Percentiles rank a stretch among this genome's conserved stretches.
Conservation (phyloP, 1,140 invertebrate species). For the Andrena cerasifolii region DNA sequence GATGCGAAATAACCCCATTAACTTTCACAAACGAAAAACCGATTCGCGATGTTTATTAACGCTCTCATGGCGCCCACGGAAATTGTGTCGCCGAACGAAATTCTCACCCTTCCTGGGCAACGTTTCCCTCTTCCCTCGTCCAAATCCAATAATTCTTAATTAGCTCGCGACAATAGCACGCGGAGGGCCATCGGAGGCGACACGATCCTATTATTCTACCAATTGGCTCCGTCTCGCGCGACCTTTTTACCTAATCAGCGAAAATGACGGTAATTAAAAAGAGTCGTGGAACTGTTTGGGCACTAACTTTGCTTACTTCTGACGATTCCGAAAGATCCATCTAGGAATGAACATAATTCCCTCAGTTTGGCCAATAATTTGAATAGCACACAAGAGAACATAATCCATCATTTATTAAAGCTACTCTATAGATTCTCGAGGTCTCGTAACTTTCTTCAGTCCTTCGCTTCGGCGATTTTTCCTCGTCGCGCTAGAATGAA, state of each 20-base stretch:
- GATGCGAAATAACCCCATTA: constrained; percentile 4
- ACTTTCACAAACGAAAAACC: constrained; percentile 11
- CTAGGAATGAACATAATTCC: no score
- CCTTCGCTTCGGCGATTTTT: not conserved
- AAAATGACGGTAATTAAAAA: not conserved
- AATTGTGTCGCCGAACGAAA: constrained; percentile 7
- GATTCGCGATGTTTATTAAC: constrained; percentile 25
- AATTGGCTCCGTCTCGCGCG: not conserved
- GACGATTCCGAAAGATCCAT: no score
- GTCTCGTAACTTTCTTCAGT: not conserved
- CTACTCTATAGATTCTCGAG: no score
- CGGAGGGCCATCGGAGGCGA: not conserved
- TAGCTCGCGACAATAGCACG: constrained; percentile 44
- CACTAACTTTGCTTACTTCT: no score
- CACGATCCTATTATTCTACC: constrained; percentile 8
- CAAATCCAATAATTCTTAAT: constrained; percentile 56
- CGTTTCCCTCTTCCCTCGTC: constrained; percentile 14
- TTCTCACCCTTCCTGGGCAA: not conserved
- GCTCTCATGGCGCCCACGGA: not conserved
- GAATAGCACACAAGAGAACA: no score
- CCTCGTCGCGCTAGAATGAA: not conserved
- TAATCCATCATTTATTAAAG: no score
- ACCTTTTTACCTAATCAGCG: not conserved
- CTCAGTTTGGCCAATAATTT: no score
- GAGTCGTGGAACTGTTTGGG: no score